Base-by-base conservation (phyloP, 2,113 vertebrate genomes). In the Paracanthobrama guichenoti region DNA sequence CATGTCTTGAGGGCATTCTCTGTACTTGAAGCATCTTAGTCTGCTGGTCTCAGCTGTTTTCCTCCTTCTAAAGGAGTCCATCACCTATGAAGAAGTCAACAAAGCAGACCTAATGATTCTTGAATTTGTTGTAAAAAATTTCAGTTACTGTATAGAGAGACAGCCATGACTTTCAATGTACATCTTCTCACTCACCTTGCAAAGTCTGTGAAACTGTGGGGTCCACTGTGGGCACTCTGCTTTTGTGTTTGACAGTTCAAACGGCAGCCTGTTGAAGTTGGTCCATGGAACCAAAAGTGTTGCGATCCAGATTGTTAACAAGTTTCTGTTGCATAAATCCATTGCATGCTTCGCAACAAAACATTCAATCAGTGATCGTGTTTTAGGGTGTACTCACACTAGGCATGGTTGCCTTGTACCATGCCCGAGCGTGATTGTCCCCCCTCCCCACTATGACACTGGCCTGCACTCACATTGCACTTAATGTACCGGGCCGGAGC, bases 121-220 rank as follows among this genome's bases (percentile, higher is more conserved):
- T 46, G n/a, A 48, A 16, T 48, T 42, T 73, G 71, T 48, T 3
- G 7, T 50, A n/a, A n/a, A 0, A 14, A 48, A 26, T 48, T 48
- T 48, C 44, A 50, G 44, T 26, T 73, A 48, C 13, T 73, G 7
- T 66, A 42, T 80, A n/a, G 35, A 28, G 78, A 66, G 57, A 66
- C 59, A 62, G 22, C 8, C 2, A 80, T 80, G 59, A 44, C 53
- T 44, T 64, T 80, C 22, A 80, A 80, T 64, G 11, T 80, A 1
- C 78, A 80, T 44, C 78, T 80, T n/a, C 59, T 80, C 59, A 57
- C 13, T 60, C 76, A 79, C 35, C 44, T 79, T 26, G 55, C 76
- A 2, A 79, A 79, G 55, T 79, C 76, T 60, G 53, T 79, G n/a
- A 53, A 44, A 46, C 8, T 80, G 12, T 80, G 39, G 59, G 59